phyloP scores from a whole-genome alignment of 1,140 invertebrate species.

The Dufourea novaeangliae region DNA sequence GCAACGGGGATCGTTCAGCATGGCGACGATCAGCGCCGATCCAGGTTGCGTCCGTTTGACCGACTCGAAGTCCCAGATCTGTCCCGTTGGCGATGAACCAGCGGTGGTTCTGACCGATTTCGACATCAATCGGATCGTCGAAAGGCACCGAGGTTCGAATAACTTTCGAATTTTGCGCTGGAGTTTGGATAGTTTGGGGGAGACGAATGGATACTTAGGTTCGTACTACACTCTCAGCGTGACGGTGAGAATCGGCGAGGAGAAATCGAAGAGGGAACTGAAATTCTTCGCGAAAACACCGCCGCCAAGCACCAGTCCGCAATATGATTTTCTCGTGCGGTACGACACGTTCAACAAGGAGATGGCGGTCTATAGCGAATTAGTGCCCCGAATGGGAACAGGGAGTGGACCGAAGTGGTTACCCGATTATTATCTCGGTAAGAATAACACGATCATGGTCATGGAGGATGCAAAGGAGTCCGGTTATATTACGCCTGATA shows the following conservation, averaged over 20 bases:
- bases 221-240: slow-evolving; percentile 53
- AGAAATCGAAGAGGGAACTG: slow-evolving; percentile 42
- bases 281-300: slow-evolving; percentile 81
- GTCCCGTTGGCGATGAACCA: neutral
- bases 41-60: neutral
- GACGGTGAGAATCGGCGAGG: slow-evolving; percentile 12
- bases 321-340: slow-evolving; percentile 76
- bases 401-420: slow-evolving; percentile 67
- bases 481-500: slow-evolving; percentile 81
- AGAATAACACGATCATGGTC: slow-evolving; percentile 78
- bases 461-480: slow-evolving; percentile 79
- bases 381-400: slow-evolving; percentile 75
- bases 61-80: neutral
- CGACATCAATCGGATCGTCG: slow-evolving; percentile 52
- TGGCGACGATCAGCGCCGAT: slow-evolving; percentile 43
- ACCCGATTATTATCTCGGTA: slow-evolving; percentile 79
- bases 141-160: slow-evolving; percentile 38
- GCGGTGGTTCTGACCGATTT: slow-evolving; percentile 28
- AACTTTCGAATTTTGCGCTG: slow-evolving; percentile 49
- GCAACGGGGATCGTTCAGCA: neutral
- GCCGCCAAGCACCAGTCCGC: slow-evolving; percentile 71
- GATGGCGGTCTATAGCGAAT: slow-evolving; percentile 77
- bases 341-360: slow-evolving; percentile 82
- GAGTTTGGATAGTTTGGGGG: slow-evolving; percentile 42
- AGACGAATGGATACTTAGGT: slow-evolving; percentile 56